A percentile compares a stretch with the other conserved stretches of the same genome.
Evolutionary conservation across 92 coral and sea anemone species (phyloP).

Genomic region (Isaurus tuberculatus): DNA sequence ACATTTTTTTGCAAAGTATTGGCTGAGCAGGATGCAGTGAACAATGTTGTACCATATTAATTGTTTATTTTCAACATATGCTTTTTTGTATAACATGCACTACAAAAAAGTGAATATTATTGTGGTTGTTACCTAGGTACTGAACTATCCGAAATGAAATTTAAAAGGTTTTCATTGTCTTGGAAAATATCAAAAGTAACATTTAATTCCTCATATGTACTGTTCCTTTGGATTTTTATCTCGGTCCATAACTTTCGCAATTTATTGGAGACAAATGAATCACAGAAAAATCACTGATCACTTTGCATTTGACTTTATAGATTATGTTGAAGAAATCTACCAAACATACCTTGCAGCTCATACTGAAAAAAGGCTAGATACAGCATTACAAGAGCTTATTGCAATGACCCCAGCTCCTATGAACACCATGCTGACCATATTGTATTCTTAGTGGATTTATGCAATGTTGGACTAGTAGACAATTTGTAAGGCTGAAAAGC

Average conservation of each 20-base stretch:
- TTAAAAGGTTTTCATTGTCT: no score
- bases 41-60: no score
- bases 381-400: neutral
- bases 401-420: neutral
- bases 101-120: neutral
- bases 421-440: neutral
- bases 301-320: neutral
- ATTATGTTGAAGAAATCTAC: neutral
- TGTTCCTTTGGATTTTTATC: no score
- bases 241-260: neutral
- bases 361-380: neutral
- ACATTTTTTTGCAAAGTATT: no score
- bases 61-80: no score
- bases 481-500: conserved; percentile 42
- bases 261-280: neutral
- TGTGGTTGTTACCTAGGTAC: neutral
- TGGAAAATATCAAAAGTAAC: no score
- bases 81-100: neutral
- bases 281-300: no score
- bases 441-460: neutral
- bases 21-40: no score
- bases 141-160: no score
- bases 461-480: neutral
- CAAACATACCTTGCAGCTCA: neutral
- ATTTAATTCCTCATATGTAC: no score